A percentile compares a stretch with the other conserved stretches of the same genome.
Conservation (phyloP, 2,113 vertebrate genomes). For the Bos javanicus region DNA sequence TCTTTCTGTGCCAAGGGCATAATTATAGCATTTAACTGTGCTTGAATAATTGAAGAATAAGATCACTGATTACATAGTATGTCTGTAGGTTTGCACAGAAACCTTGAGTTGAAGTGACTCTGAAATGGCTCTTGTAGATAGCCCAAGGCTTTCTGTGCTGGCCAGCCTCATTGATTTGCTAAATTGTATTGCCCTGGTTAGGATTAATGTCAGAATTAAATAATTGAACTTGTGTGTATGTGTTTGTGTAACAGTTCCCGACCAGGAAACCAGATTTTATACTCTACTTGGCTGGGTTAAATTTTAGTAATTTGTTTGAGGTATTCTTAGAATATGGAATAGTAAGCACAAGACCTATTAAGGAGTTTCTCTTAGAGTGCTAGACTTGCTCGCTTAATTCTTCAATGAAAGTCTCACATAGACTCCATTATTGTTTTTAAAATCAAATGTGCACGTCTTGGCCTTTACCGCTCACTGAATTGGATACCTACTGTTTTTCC, state of each 20-base stretch:
- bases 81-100: not conserved
- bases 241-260: slow-evolving; percentile 54
- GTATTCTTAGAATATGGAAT: slow-evolving; percentile 72
- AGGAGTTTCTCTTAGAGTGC: slow-evolving; percentile 74
- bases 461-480: slow-evolving; percentile 76
- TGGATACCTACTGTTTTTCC: slow-evolving; percentile 80
- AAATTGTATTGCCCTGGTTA: slow-evolving; percentile 21
- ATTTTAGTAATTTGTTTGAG: slow-evolving; percentile 74
- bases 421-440: slow-evolving; percentile 78
- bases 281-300: slow-evolving; percentile 57
- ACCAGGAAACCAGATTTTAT: slow-evolving; percentile 64
- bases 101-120: slow-evolving; percentile 32
- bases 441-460: slow-evolving; percentile 73
- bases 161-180: slow-evolving; percentile 32
- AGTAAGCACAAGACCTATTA: slow-evolving; percentile 78
- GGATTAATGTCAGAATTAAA: slow-evolving; percentile 55
- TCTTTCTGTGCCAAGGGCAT: slow-evolving; percentile 42
- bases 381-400: slow-evolving; percentile 64
- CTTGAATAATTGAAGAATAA: slow-evolving; percentile 48
- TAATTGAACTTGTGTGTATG: slow-evolving; percentile 54
- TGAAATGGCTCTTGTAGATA: slow-evolving; percentile 48
- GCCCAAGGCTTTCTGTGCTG: not conserved
- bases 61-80: not conserved
- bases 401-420: slow-evolving; percentile 71
- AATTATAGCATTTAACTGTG: slow-evolving; percentile 38